Evolutionary conservation across 92 coral and sea anemone species (phyloP).

Genomic region (Ricordea florida): DNA sequence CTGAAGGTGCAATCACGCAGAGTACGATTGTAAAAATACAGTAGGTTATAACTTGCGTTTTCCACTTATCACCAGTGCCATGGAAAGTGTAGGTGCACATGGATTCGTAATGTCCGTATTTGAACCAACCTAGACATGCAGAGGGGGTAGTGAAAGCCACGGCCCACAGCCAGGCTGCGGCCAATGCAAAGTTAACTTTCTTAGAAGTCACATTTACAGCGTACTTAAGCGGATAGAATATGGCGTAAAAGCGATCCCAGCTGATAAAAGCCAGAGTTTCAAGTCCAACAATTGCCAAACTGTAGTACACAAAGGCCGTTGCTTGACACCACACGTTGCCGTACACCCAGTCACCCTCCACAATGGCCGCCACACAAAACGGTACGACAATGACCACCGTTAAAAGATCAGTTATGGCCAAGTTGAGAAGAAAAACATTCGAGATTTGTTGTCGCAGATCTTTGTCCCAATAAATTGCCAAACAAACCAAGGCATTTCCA

Average conservation of each 20-base stretch:
- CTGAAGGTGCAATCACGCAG: constrained; percentile 48
- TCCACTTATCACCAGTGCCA: constrained; percentile 73
- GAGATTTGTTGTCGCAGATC: constrained; percentile 61
- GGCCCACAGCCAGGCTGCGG: constrained; percentile 59
- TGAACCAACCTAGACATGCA: constrained; percentile 60
- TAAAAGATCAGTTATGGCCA: constrained; percentile 53
- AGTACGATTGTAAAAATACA: constrained; percentile 41
- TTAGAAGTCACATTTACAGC: constrained; percentile 25
- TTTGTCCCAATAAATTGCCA: constrained; percentile 58
- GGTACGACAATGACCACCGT: constrained; percentile 52
- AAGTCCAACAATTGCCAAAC: constrained; percentile 61
- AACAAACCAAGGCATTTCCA: constrained; percentile 55
- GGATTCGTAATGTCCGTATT: constrained; percentile 53
- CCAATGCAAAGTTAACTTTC: constrained; percentile 10
- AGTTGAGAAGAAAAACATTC: constrained; percentile 54
- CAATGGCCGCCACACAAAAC: constrained; percentile 40
- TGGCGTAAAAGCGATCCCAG: constrained; percentile 69
- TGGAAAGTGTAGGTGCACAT: constrained; percentile 58
- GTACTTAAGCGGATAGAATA: constrained; percentile 51
- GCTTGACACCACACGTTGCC: constrained; percentile 39
- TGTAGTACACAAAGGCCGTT: constrained; percentile 53
- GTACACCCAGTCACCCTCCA: constrained; percentile 53
- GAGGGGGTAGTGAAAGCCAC: constrained; percentile 53
- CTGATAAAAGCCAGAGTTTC: constrained; percentile 64
- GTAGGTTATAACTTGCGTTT: constrained; percentile 50